Conservation (phyloP, 2,888 invertebrate species). For the Heliconius charithonia region DNA sequence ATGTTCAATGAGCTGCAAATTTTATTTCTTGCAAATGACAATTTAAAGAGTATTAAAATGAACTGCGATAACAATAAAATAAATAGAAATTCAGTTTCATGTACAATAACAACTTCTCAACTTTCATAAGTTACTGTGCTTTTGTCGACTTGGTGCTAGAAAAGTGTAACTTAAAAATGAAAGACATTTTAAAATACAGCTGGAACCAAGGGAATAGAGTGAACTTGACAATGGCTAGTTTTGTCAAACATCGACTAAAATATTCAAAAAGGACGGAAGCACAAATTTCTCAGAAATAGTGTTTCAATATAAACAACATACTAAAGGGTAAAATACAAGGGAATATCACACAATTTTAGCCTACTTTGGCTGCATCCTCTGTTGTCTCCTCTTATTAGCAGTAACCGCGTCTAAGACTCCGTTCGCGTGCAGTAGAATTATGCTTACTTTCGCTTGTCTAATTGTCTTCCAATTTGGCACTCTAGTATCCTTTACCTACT, state of each 20-base stretch:
- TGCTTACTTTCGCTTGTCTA: not conserved
- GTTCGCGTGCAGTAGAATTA: not conserved
- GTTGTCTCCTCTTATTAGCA: not conserved
- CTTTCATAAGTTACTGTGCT: too few relatives aligned
- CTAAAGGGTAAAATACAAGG: not conserved
- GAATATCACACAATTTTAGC: not conserved
- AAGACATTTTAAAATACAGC: conserved; percentile 4
- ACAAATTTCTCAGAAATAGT: not conserved
- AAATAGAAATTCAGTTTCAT: too few relatives aligned
- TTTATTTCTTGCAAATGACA: too few relatives aligned
- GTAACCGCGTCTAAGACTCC: not conserved
- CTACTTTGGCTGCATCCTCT: not conserved
- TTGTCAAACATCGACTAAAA: conserved; percentile 17
- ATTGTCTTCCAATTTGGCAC: too few relatives aligned
- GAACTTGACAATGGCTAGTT: conserved; percentile 7
- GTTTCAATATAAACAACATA: not conserved
- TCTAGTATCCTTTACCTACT: too few relatives aligned
- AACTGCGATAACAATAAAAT: too few relatives aligned
- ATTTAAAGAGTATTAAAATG: too few relatives aligned
- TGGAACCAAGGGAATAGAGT: conserved; percentile 9
- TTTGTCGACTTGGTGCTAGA: not conserved
- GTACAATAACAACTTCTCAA: too few relatives aligned
- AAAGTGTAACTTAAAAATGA: conserved; percentile 9
- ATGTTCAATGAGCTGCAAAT: not conserved
- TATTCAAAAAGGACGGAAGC: not conserved